Evolutionary conservation across 2,888 invertebrate genomes (phyloP), one percentile per base, ranked within the genome.

Genomic region (Oxystoma pomonae): DNA sequence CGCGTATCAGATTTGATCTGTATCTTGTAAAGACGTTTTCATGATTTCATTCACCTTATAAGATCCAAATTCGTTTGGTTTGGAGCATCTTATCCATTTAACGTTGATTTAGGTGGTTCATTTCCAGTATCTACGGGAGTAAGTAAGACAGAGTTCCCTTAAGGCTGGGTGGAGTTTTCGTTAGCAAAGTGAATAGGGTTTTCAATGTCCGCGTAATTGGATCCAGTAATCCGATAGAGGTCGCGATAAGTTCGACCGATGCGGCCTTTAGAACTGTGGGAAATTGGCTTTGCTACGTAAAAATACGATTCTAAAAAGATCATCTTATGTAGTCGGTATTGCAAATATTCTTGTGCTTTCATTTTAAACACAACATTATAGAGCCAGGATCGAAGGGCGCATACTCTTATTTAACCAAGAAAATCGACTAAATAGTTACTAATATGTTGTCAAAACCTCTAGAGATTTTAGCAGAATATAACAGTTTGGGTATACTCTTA

Each of bases 31-130:
- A 70, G 72, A 74, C 73, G 72, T 77, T 35, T 77, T 75, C 77
- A 77, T 76, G 78, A 78, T 79, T 79, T 79, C 78, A 78, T 80
- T 78, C 78, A 77, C 78, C 79, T 78, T 79, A 79, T 79, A 79
- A 78, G 78, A 75, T 35, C 35, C 35, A 35, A 3, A 12, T 35
- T 35, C 35, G 12, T 35, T 35, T 35, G 12, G 12, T 35, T 12
- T 35, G 35, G 5, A 35, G 12, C 3, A 35, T 3, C 12, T 35
- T 7, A 35, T 35, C 12, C 35, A 12, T 35, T 35, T 7, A 35
- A 35, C 5, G 12, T 35, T 35, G 35, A 35, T 35, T 35, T 7
- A 35, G 3, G 12, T 35, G 35, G 35, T 3, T 35, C 35, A 12
- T n/a, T n/a, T n/a, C n/a, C n/a, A n/a, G n/a, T n/a, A n/a, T n/a